Conservation (phyloP, 2,113 vertebrate genomes). For the Prochilodus magdalenae region DNA sequence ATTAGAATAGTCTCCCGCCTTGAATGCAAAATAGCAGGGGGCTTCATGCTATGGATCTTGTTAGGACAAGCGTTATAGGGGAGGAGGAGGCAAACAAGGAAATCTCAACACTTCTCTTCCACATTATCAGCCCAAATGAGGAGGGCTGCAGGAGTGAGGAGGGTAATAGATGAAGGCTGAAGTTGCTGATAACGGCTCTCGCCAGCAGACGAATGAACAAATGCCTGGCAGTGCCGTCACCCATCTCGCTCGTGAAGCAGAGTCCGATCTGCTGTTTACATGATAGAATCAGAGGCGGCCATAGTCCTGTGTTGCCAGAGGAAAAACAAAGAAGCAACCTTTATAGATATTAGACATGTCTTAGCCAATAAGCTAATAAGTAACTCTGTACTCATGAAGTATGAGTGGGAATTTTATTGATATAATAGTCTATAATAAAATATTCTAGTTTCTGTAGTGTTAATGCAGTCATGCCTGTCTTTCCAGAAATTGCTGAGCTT, state of each 20-base stretch:
- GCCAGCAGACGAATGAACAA: background rate
- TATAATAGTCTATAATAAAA: too few species aligned
- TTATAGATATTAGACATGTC: too few species aligned
- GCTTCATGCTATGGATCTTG: background rate
- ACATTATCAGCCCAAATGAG: background rate
- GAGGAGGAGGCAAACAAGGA: background rate
- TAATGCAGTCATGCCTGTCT: too few species aligned
- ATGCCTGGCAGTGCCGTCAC: background rate
- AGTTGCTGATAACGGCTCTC: background rate
- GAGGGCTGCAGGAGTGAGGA: slow-evolving; percentile 2
- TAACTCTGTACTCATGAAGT: too few species aligned
- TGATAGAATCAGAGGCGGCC: too few species aligned
- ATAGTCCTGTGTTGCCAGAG: background rate
- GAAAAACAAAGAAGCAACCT: too few species aligned
- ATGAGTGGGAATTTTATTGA: too few species aligned
- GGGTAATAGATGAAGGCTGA: slow-evolving; percentile 24
- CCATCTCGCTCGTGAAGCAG: background rate
- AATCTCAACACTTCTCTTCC: background rate
- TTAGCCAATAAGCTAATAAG: too few species aligned
- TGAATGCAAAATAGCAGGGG: slow-evolving; percentile 8
- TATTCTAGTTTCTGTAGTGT: too few species aligned
- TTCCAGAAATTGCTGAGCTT: too few species aligned
- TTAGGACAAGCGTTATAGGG: background rate
- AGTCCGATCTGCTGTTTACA: background rate
- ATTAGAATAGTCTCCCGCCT: background rate